phyloP scores from a whole-genome alignment of 92 coral and sea anemone genomes.

The Siderastrea radians region DNA sequence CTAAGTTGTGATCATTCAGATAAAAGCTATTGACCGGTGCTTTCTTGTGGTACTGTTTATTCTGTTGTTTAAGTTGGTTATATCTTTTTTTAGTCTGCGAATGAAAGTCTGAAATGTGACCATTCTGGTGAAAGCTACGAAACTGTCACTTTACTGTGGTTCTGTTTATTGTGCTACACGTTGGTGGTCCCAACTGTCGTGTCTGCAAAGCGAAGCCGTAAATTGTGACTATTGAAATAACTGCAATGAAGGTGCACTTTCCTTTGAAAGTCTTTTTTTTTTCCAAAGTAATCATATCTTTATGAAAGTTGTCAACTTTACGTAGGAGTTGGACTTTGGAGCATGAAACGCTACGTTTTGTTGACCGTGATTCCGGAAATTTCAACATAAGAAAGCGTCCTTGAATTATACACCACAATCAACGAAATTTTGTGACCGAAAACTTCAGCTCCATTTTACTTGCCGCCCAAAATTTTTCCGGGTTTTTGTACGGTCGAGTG shows the following conservation, averaged over 20 bases:
- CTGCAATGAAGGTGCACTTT: neutral
- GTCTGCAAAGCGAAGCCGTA: no score
- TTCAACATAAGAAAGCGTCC: neutral
- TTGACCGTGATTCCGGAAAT: neutral
- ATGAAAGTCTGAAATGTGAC: no score
- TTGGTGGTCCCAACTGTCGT: no score
- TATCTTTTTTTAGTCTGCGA: no score
- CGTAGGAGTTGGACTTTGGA: neutral
- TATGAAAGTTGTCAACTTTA: neutral
- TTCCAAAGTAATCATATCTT: neutral
- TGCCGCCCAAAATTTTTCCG: neutral
- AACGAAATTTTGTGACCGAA: neutral
- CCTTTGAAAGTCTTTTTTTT: neutral
- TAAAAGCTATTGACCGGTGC: no score
- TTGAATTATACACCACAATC: neutral
- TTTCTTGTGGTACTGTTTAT: no score
- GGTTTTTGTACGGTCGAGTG: no score
- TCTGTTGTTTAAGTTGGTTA: no score
- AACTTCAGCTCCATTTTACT: neutral
- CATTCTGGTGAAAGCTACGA: no score
- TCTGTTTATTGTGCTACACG: no score
- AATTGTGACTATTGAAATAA: neutral
- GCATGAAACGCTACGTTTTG: neutral
- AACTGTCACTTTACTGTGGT: no score
- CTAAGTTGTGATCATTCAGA: no score